Percentiles rank a stretch among this genome's conserved stretches.
phyloP scores from a whole-genome alignment of 1,140 invertebrate species.

The Physella acuta region DNA sequence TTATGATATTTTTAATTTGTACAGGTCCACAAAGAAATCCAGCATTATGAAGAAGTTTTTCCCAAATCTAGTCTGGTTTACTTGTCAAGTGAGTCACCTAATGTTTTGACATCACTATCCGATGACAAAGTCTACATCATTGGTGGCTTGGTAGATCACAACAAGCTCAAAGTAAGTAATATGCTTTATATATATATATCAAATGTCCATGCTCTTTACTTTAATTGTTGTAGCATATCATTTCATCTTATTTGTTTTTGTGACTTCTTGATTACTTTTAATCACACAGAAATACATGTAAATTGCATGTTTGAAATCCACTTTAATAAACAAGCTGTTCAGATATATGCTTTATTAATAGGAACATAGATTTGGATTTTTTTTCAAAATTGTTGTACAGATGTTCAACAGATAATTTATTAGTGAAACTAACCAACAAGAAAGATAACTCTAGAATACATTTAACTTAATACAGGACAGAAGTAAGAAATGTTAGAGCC shows the following conservation, averaged over 20 bases:
- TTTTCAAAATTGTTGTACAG: too few relatives aligned
- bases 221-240: too few relatives aligned
- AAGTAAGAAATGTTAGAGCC: neutral
- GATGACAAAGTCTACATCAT: constrained; percentile 86
- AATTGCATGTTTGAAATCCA: too few relatives aligned
- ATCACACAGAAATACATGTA: too few relatives aligned
- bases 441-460: neutral
- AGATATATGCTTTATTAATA: too few relatives aligned
- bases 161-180: constrained; percentile 79
- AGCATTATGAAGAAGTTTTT: constrained; percentile 71
- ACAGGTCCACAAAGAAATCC: constrained; percentile 12
- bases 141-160: constrained; percentile 96
- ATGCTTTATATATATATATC: neutral
- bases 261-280: too few relatives aligned
- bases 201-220: too few relatives aligned
- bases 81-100: constrained; percentile 91
- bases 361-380: too few relatives aligned
- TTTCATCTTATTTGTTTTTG: too few relatives aligned
- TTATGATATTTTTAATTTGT: neutral
- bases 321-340: too few relatives aligned
- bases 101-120: constrained; percentile 77
- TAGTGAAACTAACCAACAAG: too few relatives aligned
- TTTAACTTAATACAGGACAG: neutral
- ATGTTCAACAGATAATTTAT: too few relatives aligned
- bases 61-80: constrained; percentile 81